Evolutionary conservation across 2,113 vertebrate species (phyloP).

Genomic region (Megaceryle maxima): DNA sequence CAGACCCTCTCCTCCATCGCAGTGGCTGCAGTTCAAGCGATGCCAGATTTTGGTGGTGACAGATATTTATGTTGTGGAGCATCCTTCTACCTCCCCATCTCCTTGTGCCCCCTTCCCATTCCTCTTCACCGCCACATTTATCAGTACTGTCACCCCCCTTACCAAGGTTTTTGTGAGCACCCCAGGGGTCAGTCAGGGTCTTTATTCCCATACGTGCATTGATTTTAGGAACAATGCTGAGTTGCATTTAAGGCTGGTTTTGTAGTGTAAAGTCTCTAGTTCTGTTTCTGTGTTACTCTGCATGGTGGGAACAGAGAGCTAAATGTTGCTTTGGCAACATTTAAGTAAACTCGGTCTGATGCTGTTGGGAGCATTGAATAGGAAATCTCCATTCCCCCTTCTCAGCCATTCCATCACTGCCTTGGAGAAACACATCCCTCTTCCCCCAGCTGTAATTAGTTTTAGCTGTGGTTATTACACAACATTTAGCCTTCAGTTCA

Average conservation of each 20-base stretch:
- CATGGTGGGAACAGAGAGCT: not conserved
- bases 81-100: not conserved
- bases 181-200: not conserved
- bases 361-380: slow-evolving; percentile 19
- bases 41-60: not conserved
- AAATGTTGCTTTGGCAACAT: not conserved
- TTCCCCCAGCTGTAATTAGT: not conserved
- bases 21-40: not conserved
- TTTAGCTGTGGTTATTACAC: not conserved
- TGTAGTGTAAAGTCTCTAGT: not conserved
- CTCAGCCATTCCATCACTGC: not conserved
- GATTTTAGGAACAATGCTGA: not conserved
- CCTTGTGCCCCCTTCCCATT: not conserved
- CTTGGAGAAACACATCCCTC: not conserved
- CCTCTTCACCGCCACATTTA: not conserved
- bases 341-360: slow-evolving; percentile 33
- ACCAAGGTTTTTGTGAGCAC: not conserved
- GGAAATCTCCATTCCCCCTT: slow-evolving; percentile 31
- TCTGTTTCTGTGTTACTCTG: not conserved
- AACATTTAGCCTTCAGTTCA: not conserved
- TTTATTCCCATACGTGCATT: not conserved
- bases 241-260: slow-evolving; percentile 15
- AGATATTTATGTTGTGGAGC: not conserved
- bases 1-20: not conserved
- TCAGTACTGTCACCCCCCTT: not conserved